Base-by-base conservation (phyloP, 2,888 invertebrate species). In the Tinea pellionella region DNA sequence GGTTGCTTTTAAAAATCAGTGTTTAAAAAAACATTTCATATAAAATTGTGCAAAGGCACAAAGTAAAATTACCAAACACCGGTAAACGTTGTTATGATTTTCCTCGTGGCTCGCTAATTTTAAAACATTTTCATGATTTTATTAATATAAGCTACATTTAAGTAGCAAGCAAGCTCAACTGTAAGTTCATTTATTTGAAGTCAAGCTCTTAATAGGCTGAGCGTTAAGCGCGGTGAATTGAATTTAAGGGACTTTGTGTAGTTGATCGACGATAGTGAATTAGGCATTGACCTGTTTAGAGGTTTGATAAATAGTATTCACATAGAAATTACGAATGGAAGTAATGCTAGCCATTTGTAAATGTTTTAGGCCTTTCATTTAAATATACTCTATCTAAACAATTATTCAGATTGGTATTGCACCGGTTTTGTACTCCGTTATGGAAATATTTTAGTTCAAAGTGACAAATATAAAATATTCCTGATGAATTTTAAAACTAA, bases 261-360 rank as follows among this genome's bases (percentile, higher is more conserved):
- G 37, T 43, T 59, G 59, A 59, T 59, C n/a, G 59, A 59, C 30
- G 24, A 11, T 13, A 30, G 15, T 18, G 29, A 59, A 59, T 59
- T 59, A 59, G 19, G 11, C 19, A 53, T 53, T 7, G 53, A 53
- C 53, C 53, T 24, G 53, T 24, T 53, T 18, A 53, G 53, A 32
- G 57, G 30, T 32, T 16, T 57, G 57, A 57, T 57, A 57, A 57
- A 57, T 57, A 57, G 2, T 57, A 55, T n/a, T 24, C 18, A 32
- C 55, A 55, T 9, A 24, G 24, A 16, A 57, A 32, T 57, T 32
- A 19, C 30, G 57, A 32, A 8, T 57, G 11, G 57, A 30, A 16
- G 57, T 57, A 57, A 57, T 57, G 30, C 3, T 16, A 7, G 13
- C 29, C 30, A 57, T 57, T 57, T 57, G 32, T 57, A 32, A 18